A percentile compares a stretch with the other conserved stretches of the same genome.
Conservation (phyloP, 1,140 invertebrate species). For the Holotrichia oblita region DNA sequence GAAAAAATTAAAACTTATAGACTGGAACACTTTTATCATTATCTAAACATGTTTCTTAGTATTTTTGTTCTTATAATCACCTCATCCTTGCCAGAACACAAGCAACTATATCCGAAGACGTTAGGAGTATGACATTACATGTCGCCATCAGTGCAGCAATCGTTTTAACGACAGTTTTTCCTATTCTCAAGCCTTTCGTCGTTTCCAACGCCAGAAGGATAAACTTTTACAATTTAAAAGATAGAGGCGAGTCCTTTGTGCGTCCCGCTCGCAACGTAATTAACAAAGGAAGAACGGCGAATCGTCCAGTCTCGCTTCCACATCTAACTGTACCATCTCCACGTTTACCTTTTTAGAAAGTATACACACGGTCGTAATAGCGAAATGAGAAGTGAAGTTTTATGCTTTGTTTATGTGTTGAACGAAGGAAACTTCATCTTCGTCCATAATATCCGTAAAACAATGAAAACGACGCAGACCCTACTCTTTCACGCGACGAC, state of each 20-base stretch:
- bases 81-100: too few species aligned
- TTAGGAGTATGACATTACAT: neutral
- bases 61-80: too few species aligned
- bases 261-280: conserved; percentile 4
- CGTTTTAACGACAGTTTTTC: neutral
- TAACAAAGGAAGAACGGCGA: neutral
- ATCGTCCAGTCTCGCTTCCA: neutral
- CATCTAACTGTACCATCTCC: too few species aligned
- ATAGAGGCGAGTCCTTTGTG: neutral
- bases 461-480: neutral
- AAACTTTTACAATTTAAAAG: conserved; percentile 14
- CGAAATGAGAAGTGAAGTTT: conserved; percentile 13
- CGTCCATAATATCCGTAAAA: neutral
- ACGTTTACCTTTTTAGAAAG: too few species aligned
- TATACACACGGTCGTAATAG: neutral
- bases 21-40: too few species aligned
- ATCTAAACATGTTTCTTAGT: too few species aligned
- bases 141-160: neutral
- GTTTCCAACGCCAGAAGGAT: conserved; percentile 10
- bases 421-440: conserved; percentile 3
- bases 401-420: conserved; percentile 12
- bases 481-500: neutral
- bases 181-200: neutral
- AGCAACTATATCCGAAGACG: neutral
- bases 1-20: too few species aligned